Percentiles rank a stretch among this genome's conserved stretches.
These are phyloP conservation scores for Sphaeridia pumilis DNA, from an alignment of 2,888 invertebrate species.

Conservation along the genomic window DNA sequence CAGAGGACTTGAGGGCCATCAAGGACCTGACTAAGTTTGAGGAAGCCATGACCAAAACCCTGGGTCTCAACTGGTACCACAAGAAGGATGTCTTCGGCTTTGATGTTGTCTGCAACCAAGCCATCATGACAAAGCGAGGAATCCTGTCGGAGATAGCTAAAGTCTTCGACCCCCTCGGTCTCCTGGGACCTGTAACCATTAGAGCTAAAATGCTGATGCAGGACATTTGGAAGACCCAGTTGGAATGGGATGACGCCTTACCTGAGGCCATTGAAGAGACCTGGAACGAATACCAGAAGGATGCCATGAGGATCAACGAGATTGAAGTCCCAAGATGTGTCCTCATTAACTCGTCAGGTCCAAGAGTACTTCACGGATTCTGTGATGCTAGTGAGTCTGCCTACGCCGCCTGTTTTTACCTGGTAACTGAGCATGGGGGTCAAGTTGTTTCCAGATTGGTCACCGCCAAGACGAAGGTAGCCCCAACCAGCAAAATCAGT, in stretches of 20 bases:
- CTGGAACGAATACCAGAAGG: background rate
- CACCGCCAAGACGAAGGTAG: slow-evolving; percentile 30
- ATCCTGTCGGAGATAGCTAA: no score
- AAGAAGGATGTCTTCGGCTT: no score
- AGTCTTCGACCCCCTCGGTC: background rate
- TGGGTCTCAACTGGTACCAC: no score
- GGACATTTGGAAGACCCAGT: background rate
- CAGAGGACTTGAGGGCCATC: no score
- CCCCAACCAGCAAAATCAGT: slow-evolving; percentile 30
- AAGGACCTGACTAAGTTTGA: no score
- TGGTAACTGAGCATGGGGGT: slow-evolving; percentile 4
- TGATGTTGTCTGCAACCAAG: no score
- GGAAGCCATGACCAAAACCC: no score
- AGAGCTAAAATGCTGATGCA: background rate
- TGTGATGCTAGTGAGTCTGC: slow-evolving; percentile 10
- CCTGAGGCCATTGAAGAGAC: background rate
- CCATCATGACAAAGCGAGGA: no score
- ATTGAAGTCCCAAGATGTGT: slow-evolving; percentile 6
- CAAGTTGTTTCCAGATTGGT: slow-evolving; percentile 14
- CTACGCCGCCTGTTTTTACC: slow-evolving; percentile 10
- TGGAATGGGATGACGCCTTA: background rate
- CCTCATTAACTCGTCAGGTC: background rate
- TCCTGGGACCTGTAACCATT: background rate
- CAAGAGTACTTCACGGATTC: slow-evolving; percentile 10
- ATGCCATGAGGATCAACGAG: background rate